Percentiles rank a stretch among this genome's conserved stretches.
phyloP scores from a whole-genome alignment of 2,113 vertebrate species.

The Labeo rohita region DNA sequence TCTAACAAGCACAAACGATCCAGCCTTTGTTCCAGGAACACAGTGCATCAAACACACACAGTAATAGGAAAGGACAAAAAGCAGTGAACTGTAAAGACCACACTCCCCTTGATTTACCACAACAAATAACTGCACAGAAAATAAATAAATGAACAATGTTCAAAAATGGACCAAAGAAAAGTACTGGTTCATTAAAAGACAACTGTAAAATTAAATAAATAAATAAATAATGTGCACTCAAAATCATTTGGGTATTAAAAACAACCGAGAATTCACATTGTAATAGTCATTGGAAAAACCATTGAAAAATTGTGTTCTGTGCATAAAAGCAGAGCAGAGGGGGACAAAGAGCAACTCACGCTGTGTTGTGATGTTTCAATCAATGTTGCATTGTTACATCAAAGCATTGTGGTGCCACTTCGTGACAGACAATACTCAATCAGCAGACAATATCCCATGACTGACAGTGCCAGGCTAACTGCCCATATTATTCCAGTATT shows the following conservation, averaged over 20 bases:
- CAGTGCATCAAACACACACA: slow-evolving; percentile 17
- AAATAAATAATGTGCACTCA: background rate
- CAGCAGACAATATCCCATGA: slow-evolving; percentile 33
- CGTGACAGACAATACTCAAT: slow-evolving; percentile 61
- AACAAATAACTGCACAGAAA: slow-evolving; percentile 14
- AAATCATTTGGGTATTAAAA: slow-evolving; percentile 1
- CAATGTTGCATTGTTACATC: slow-evolving; percentile 64
- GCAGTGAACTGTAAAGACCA: slow-evolving; percentile 37
- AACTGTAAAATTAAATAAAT: background rate
- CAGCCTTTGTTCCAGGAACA: slow-evolving; percentile 38
- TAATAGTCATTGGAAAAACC: background rate
- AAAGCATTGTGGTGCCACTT: slow-evolving; percentile 54
- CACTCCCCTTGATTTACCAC: background rate
- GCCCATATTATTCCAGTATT: background rate
- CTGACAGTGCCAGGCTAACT: slow-evolving; percentile 25
- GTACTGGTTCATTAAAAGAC: background rate
- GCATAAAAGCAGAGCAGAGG: background rate
- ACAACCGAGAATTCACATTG: background rate
- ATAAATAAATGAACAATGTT: background rate
- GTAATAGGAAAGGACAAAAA: slow-evolving; percentile 31
- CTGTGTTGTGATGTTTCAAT: slow-evolving; percentile 21
- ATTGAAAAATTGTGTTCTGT: slow-evolving; percentile 5
- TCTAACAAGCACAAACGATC: slow-evolving; percentile 44
- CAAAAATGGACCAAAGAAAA: background rate
- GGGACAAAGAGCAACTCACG: slow-evolving; percentile 59